A percentile compares a stretch with the other conserved stretches of the same genome.
These are phyloP conservation scores for Lapara coniferarum DNA, from an alignment of 2,888 invertebrate species.

Conservation along the genomic window DNA sequence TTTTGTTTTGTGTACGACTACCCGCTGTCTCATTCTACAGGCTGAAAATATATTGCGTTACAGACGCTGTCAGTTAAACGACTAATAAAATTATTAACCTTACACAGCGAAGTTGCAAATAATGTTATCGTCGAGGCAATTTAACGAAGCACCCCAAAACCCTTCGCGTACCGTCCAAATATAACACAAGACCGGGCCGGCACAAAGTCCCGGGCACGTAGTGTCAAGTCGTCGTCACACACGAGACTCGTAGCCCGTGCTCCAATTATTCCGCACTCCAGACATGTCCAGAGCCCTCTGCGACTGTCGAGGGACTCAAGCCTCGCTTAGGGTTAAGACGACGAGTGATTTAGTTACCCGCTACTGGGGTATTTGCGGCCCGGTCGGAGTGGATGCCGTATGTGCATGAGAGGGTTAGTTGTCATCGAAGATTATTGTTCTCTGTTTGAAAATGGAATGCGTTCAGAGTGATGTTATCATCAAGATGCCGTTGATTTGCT, in stretches of 20 bases:
- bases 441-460: neutral
- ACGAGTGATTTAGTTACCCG: conserved; percentile 34
- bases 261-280: conserved; percentile 43
- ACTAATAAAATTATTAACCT: neutral
- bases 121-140: neutral
- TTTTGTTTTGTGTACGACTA: too few relatives aligned
- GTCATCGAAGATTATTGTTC: conserved; percentile 1
- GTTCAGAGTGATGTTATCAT: too few relatives aligned
- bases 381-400: conserved; percentile 3
- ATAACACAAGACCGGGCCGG: conserved; percentile 18
- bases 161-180: conserved; percentile 11
- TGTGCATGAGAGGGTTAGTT: neutral
- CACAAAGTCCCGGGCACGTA: conserved; percentile 24
- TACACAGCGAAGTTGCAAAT: neutral
- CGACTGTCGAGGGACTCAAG: conserved; percentile 32
- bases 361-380: conserved; percentile 19
- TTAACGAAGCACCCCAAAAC: neutral
- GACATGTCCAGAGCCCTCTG: conserved; percentile 38
- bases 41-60: too few relatives aligned
- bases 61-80: too few relatives aligned
- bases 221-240: conserved; percentile 21
- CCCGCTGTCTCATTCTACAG: too few relatives aligned
- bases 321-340: conserved; percentile 33
- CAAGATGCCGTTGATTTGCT: too few relatives aligned
- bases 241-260: conserved; percentile 27